A percentile compares a stretch with the other conserved stretches of the same genome.
Evolutionary conservation across 2,113 vertebrate species (phyloP).

Genomic region (Sula dactylatra): DNA sequence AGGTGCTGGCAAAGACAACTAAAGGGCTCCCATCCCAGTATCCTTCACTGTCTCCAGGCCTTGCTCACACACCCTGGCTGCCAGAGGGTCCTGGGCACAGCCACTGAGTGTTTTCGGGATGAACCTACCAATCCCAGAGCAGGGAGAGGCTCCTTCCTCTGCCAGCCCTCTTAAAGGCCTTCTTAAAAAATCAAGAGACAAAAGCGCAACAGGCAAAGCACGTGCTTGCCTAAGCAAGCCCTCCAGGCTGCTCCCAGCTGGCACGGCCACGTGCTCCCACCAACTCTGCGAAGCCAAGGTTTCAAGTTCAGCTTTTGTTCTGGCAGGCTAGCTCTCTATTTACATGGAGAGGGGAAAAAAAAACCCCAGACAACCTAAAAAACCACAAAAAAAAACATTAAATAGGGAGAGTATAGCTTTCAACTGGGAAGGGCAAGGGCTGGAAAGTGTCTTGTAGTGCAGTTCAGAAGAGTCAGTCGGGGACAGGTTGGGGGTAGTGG

Average conservation of each 20-base stretch:
- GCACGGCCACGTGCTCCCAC: background rate
- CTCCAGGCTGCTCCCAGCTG: accelerated
- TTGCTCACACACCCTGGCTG: background rate
- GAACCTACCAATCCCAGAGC: accelerated
- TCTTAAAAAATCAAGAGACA: background rate
- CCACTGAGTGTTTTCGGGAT: background rate
- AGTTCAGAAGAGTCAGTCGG: conserved; percentile 63
- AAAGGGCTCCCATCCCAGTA: background rate
- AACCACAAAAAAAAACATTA: conserved; percentile 27
- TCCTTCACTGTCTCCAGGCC: background rate
- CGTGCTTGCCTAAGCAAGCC: background rate
- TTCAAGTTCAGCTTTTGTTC: conserved; percentile 54
- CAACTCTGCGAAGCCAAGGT: background rate
- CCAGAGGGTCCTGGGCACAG: background rate
- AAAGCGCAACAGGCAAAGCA: background rate
- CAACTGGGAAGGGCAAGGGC: background rate
- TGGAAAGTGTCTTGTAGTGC: conserved; percentile 78
- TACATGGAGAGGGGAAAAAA: background rate
- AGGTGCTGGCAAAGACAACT: background rate
- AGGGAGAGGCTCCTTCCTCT: background rate
- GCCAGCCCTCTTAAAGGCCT: background rate
- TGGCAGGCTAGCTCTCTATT: conserved; percentile 41
- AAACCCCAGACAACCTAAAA: conserved; percentile 9
- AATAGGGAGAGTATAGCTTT: conserved; percentile 47
- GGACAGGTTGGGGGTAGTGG: conserved; percentile 18